phyloP scores from a whole-genome alignment of 2,888 invertebrate species.

The Argyresthia goedartella region DNA sequence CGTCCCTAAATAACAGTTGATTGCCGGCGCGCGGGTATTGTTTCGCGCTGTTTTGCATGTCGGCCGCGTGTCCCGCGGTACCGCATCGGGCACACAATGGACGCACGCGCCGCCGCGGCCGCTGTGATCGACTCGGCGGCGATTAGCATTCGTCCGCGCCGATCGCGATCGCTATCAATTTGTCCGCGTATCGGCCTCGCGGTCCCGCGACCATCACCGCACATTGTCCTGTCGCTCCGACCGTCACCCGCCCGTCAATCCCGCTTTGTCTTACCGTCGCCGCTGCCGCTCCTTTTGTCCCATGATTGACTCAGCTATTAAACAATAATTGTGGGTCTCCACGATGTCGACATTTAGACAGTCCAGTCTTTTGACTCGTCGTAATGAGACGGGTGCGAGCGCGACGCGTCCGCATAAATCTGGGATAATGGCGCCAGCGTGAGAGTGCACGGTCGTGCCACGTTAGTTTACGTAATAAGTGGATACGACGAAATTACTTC shows the following conservation, averaged over 20 bases:
- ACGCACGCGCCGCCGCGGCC: constrained; percentile 51
- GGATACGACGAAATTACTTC: constrained; percentile 40
- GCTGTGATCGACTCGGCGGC: constrained; percentile 43
- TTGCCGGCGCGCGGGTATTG: constrained; percentile 53
- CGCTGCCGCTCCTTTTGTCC: constrained; percentile 32
- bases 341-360: constrained; percentile 53
- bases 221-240: constrained; percentile 54
- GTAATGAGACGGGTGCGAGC: constrained; percentile 56
- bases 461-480: constrained; percentile 56
- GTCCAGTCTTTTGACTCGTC: constrained; percentile 41
- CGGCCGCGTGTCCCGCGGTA: constrained; percentile 39
- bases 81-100: constrained; percentile 58
- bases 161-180: constrained; percentile 61
- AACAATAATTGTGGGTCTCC: constrained; percentile 54
- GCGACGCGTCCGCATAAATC: constrained; percentile 50
- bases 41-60: constrained; percentile 57
- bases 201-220: constrained; percentile 10
- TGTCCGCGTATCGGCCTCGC: constrained; percentile 23
- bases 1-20: constrained; percentile 42
- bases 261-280: constrained; percentile 37
- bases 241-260: constrained; percentile 34
- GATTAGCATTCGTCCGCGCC: constrained; percentile 51
- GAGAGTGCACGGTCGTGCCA: constrained; percentile 58
- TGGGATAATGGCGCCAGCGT: constrained; percentile 50
- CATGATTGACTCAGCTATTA: constrained; percentile 46